Percentiles rank a stretch among this genome's conserved stretches.
Evolutionary conservation across 2,113 vertebrate genomes (phyloP).

Genomic region (Oreamnos americanus): DNA sequence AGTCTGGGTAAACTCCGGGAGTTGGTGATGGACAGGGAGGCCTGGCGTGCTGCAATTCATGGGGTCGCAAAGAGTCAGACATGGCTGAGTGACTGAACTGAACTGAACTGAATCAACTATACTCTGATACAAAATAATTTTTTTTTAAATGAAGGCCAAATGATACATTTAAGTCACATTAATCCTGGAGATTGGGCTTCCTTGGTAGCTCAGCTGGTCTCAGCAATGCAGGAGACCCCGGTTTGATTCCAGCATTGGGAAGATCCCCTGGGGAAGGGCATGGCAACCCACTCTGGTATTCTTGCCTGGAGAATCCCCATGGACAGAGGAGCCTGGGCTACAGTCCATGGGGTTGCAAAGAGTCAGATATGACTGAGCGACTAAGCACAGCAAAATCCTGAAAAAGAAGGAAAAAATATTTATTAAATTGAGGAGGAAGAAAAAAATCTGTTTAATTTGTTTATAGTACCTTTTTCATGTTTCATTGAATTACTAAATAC

Average conservation of each 20-base stretch:
- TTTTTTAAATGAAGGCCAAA: neutral
- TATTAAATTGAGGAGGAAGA: neutral
- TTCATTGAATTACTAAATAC: neutral
- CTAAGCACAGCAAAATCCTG: neutral
- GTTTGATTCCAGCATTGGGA: neutral
- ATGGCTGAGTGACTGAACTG: no score
- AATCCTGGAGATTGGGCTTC: neutral
- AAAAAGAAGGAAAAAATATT: neutral
- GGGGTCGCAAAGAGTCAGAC: no score
- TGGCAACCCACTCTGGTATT: neutral
- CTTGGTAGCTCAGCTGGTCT: neutral
- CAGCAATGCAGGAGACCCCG: neutral
- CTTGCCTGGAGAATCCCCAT: neutral
- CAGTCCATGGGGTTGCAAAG: neutral
- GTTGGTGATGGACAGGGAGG: no score
- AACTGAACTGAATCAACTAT: neutral
- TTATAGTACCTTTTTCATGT: neutral
- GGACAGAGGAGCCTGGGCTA: neutral
- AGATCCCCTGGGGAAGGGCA: neutral
- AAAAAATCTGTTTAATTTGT: neutral
- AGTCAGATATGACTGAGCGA: neutral
- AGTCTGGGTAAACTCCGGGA: no score
- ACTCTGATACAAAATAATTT: neutral
- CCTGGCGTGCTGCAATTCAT: no score
- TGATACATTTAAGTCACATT: neutral